phyloP scores from a whole-genome alignment of 2,113 vertebrate genomes.

The Brachyistius frenatus region DNA sequence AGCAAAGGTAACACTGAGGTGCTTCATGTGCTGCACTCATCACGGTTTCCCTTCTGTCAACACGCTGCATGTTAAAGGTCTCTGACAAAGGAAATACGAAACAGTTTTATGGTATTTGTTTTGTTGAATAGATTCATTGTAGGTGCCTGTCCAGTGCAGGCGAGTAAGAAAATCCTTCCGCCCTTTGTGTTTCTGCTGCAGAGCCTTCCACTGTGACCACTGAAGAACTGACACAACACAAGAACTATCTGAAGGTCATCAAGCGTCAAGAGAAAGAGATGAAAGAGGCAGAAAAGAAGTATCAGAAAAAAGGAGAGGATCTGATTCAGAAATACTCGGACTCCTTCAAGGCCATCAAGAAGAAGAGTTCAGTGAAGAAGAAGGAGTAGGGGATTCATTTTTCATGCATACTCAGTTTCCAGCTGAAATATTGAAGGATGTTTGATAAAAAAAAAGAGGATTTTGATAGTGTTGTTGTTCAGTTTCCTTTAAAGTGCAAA shows the following conservation, averaged over 20 bases:
- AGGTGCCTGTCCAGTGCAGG: constrained; percentile 3
- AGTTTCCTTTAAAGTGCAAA: constrained; percentile 26
- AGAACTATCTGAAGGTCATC: constrained; percentile 89
- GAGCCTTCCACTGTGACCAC: constrained; percentile 87
- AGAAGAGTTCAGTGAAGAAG: constrained; percentile 81
- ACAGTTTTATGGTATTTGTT: constrained; percentile 3
- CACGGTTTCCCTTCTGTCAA: constrained; percentile 1
- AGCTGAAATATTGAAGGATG: constrained; percentile 10
- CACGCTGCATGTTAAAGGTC: not conserved
- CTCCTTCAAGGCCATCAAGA: constrained; percentile 83
- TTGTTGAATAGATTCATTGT: constrained; percentile 15
- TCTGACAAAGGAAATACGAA: not conserved
- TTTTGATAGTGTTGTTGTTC: constrained; percentile 9
- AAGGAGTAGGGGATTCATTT: constrained; percentile 72
- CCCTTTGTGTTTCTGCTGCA: constrained; percentile 61
- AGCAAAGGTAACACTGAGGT: constrained; percentile 57
- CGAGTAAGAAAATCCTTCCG: constrained; percentile 10
- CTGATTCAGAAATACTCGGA: constrained; percentile 87
- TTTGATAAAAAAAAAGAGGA: constrained; percentile 20
- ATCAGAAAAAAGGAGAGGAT: constrained; percentile 89
- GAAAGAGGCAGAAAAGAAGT: constrained; percentile 89
- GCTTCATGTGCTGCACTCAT: constrained; percentile 5
- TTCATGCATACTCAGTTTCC: not conserved
- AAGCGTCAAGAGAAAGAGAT: constrained; percentile 94
- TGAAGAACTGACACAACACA: constrained; percentile 90